Evolutionary conservation across 1,140 invertebrate species (phyloP).

Genomic region (Zophobas morio): DNA sequence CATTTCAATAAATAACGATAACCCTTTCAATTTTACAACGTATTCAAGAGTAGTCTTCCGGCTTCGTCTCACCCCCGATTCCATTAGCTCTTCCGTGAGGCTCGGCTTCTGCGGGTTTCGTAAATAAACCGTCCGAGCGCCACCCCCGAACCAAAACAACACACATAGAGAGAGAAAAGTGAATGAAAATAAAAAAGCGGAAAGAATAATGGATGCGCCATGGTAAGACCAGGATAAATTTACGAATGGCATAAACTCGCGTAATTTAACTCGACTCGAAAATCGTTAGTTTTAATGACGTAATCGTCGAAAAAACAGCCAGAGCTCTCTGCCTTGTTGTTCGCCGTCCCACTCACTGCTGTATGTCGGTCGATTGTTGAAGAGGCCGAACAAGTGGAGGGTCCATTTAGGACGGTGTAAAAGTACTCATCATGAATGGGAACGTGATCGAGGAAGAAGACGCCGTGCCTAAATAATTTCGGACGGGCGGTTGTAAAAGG

Average conservation of each 20-base stretch:
- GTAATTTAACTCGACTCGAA: conserved; percentile 41
- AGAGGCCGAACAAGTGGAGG: conserved; percentile 26
- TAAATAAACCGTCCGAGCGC: conserved; percentile 32
- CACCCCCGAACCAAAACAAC: conserved; percentile 14
- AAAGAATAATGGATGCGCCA: conserved; percentile 15
- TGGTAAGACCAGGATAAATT: conserved; percentile 24
- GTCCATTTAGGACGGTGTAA: conserved; percentile 36
- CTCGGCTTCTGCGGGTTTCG: conserved; percentile 26
- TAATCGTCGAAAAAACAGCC: conserved; percentile 29
- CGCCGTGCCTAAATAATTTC: conserved; percentile 27
- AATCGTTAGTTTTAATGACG: conserved; percentile 45
- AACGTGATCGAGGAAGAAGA: conserved; percentile 31
- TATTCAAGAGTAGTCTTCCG: conserved; percentile 20
- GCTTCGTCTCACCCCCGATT: conserved; percentile 9
- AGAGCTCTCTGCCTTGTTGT: background rate
- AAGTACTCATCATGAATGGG: conserved; percentile 31
- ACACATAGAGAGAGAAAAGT: background rate
- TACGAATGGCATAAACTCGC: conserved; percentile 22
- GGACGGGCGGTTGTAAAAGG: conserved; percentile 17
- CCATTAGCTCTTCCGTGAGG: conserved; percentile 17
- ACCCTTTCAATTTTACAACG: conserved; percentile 26
- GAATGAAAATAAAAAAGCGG: background rate
- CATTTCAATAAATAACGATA: conserved; percentile 26
- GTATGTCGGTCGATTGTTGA: conserved; percentile 6
- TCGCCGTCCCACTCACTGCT: background rate